phyloP scores from a whole-genome alignment of 2,888 invertebrate genomes.

The Xestia c-nigrum region DNA sequence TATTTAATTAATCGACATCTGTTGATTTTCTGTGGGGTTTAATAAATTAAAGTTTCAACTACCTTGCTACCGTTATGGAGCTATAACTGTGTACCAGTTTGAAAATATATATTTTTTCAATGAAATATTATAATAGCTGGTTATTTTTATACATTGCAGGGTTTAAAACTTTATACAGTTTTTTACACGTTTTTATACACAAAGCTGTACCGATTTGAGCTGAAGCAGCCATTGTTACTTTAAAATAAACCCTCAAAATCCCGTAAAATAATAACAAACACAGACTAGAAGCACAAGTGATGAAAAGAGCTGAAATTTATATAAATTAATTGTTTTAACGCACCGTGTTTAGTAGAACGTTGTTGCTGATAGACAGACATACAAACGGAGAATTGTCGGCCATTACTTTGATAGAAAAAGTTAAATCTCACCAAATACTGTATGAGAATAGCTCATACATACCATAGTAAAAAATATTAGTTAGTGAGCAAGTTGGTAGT shows the following conservation, averaged over 20 bases:
- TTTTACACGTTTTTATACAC: not conserved
- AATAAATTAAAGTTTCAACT: not conserved
- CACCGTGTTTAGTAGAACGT: slow-evolving; percentile 47
- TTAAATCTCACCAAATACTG: not conserved
- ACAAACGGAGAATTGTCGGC: slow-evolving; percentile 19
- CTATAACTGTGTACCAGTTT: not conserved
- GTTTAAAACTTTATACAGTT: not conserved
- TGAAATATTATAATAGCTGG: not conserved
- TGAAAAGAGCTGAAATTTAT: slow-evolving; percentile 31
- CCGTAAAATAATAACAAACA: slow-evolving; percentile 40
- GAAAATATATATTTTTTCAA: not conserved
- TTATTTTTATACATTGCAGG: not conserved
- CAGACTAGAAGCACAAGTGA: slow-evolving; percentile 38
- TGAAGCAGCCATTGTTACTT: not conserved
- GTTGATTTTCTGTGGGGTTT: not conserved
- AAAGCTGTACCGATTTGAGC: not conserved
- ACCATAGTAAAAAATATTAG: slow-evolving; percentile 1
- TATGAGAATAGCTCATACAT: not conserved
- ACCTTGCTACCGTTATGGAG: not conserved
- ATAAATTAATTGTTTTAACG: slow-evolving; percentile 44
- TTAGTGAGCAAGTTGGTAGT: not conserved
- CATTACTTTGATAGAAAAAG: slow-evolving; percentile 15
- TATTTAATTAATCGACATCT: not conserved
- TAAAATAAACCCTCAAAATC: not conserved
- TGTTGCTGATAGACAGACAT: slow-evolving; percentile 28